Evolutionary conservation across 37 sponge, comb jelly and placozoan species (phyloP), one percentile per base, ranked within the genome.

Genomic region (Axinella damicornis): DNA sequence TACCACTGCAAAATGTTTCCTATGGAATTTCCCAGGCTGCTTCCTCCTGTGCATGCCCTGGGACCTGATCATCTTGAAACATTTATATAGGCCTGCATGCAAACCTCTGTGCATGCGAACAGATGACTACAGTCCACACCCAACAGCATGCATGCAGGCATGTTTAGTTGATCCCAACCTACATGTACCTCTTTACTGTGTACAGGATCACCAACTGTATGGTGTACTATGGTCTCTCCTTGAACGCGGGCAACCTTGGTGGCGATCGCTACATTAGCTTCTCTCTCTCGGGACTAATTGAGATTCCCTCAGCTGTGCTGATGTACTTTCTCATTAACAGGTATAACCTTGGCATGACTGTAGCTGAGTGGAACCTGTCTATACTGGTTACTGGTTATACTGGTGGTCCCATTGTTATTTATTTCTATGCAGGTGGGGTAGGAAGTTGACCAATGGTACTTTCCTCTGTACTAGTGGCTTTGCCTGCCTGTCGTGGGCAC

Each of bases 201-300:
- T 34, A 24, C 60, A 86, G 86, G 86, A 80, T 80, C 53, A 57
- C 81, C 2, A 56, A 39, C 22, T 80, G 67, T 40, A 40, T 80
- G 41, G 73, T 61, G 25, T 87, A 80, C 74, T 87, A 87, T 41
- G 81, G 74, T 74, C 53, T 87, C 34, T 69, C 74, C 27, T 31
- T 79, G 53, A 71, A 46, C 18, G 73, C 72, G 60, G 87, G 79
- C 53, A 58, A 41, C 33, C 81, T 87, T 18, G 80, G 81, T 28
- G 74, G 81, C 0, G 76, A 79, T 52, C 59, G 80, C 30, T 87
- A 87, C 36, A 12, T 87, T 21, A 71, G 61, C 72, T 73, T 87
- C 46, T n/a, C 55, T 52, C 52, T 73, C 19, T 79, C 81, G 0
- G 73, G 74, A 35, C 74, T 87, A 13, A 31, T 87, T 16, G 87